Conservation (phyloP, 2,888 invertebrate genomes). For the Drosophila lutescens region DNA sequence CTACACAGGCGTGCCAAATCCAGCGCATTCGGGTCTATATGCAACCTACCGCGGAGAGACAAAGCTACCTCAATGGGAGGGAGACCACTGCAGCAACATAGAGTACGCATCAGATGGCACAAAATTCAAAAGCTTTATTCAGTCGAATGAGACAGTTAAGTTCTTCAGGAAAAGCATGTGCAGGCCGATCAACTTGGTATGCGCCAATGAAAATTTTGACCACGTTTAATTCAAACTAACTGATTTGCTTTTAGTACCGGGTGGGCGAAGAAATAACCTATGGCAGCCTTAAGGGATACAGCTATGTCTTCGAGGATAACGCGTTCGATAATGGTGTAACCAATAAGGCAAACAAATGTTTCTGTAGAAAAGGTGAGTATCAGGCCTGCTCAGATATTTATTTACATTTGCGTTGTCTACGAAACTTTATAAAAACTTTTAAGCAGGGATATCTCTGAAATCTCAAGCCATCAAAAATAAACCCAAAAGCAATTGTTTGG, state of each 20-base stretch:
- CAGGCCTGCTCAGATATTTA: too few species aligned
- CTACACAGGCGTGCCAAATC: slow-evolving; percentile 89
- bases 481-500: too few species aligned
- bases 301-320: slow-evolving; percentile 91
- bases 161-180: slow-evolving; percentile 95
- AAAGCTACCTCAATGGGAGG: slow-evolving; percentile 91
- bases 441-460: too few species aligned
- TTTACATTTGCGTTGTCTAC: too few species aligned
- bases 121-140: slow-evolving; percentile 90
- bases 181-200: slow-evolving; percentile 91
- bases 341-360: slow-evolving; percentile 91
- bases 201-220: slow-evolving; percentile 51
- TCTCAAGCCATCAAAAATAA: too few species aligned
- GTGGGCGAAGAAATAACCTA: slow-evolving; percentile 86
- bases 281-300: slow-evolving; percentile 88
- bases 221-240: neutral
- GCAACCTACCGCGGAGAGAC: slow-evolving; percentile 91
- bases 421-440: too few species aligned
- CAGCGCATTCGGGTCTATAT: slow-evolving; percentile 88
- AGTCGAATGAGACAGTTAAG: slow-evolving; percentile 88
- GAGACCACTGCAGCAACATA: slow-evolving; percentile 90
- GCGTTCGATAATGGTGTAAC: slow-evolving; percentile 91
- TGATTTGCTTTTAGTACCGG: slow-evolving; percentile 85
- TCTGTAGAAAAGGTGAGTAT: slow-evolving; percentile 88
- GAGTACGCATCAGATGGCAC: slow-evolving; percentile 92